phyloP scores from a whole-genome alignment of 2,113 vertebrate species.

The Meles meles region DNA sequence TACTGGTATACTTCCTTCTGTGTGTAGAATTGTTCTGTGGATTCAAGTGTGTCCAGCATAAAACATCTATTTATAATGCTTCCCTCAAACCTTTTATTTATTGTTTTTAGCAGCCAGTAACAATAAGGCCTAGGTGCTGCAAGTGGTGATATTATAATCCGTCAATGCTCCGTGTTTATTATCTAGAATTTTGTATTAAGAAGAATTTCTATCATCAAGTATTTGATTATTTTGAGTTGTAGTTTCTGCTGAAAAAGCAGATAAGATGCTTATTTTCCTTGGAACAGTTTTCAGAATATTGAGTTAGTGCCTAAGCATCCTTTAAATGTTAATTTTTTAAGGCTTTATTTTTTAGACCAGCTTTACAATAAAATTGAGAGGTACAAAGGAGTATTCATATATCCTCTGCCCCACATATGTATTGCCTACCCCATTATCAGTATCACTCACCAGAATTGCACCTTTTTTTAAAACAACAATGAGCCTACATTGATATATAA shows the following conservation, averaged over 20 bases:
- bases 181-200: background rate
- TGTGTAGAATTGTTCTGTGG: background rate
- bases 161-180: background rate
- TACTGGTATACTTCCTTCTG: background rate
- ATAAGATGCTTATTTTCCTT: background rate
- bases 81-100: background rate
- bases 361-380: background rate
- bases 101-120: background rate
- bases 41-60: background rate
- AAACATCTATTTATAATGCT: background rate
- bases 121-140: background rate
- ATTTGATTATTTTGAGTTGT: background rate
- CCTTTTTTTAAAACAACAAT: background rate
- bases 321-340: background rate
- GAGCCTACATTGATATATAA: background rate
- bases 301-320: background rate
- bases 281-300: background rate
- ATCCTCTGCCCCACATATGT: background rate
- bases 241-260: background rate
- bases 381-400: background rate
- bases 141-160: background rate
- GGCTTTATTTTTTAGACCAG: background rate
- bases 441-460: background rate
- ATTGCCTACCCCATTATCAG: background rate
- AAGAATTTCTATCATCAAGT: background rate